Conservation (phyloP, 2,888 invertebrate genomes). For the Chromoteleia sp. region DNA sequence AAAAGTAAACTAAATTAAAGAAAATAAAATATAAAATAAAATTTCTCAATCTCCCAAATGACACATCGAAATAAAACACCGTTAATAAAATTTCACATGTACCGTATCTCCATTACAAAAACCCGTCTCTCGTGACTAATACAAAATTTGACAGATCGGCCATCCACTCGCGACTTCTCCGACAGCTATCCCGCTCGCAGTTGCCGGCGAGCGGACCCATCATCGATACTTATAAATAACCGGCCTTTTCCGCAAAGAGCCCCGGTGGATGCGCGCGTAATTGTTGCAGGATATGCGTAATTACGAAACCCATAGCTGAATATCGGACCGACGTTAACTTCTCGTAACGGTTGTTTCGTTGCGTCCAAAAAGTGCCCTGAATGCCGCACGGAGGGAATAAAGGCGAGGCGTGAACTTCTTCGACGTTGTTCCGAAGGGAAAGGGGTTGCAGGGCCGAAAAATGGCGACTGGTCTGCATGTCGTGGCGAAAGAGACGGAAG, state of each 20-base stretch:
- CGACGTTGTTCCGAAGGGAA: neutral
- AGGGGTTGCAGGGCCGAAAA: constrained; percentile 22
- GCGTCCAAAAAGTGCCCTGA: neutral
- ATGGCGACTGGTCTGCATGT: constrained; percentile 41
- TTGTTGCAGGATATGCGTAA: constrained; percentile 35
- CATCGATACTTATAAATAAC: constrained; percentile 13
- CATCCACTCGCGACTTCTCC: neutral
- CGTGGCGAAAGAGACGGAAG: neutral
- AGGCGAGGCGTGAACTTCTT: constrained; percentile 2
- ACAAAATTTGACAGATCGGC: constrained; percentile 18
- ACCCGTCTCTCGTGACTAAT: neutral
- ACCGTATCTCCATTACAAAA: neutral
- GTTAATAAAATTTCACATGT: too few species aligned
- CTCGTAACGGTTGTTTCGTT: constrained; percentile 29
- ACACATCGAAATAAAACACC: too few species aligned
- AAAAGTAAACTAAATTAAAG: too few species aligned
- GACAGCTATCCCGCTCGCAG: too few species aligned
- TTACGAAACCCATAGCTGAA: neutral
- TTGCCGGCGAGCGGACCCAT: neutral
- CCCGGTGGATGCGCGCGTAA: constrained; percentile 8
- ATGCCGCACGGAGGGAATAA: neutral
- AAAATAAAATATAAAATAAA: too few species aligned
- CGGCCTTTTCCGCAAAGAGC: constrained; percentile 5
- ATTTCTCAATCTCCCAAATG: too few species aligned
- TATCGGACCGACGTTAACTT: constrained; percentile 12